Base-by-base conservation (phyloP, 2,113 vertebrate species). In the Alosa alosa region DNA sequence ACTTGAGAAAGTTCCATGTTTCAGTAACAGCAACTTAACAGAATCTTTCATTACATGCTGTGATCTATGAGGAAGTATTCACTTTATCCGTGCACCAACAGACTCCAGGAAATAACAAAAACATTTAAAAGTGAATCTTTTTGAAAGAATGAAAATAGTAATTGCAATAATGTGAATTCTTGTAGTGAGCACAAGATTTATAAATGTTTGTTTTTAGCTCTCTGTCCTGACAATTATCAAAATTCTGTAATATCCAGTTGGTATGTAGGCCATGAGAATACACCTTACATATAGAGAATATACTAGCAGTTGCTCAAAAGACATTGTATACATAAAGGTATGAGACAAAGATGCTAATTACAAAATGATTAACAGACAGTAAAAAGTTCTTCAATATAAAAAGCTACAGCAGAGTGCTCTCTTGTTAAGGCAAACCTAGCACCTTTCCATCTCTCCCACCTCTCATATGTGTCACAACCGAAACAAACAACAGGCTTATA, bases 281-380 rank as follows among this genome's bases (percentile, higher is more conserved):
- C 25, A 36, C 10, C 72, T 41, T 39, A 78, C 25, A 36, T 78
- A 39, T 36, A n/a, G 31, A 78, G 31, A 78, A 39, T 78, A 39
- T 15, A 75, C 25, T 75, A 78, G 25, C 64, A 68, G 72, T 39
- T 17, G 72, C 4, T 13, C 31, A 60, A 39, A 17, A 6, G 36
- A 39, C 31, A 78, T 78, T 15, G 36, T 39, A 39, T 4, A 39
- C 64, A 68, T 25, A 39, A 11, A 36, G 13, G 72, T 78, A 78
- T 15, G 15, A 15, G 11, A 78, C 64, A 78, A 78, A 78, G 0
- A 78, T 15, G 72, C 72, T 78, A 84, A 60, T 88, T 75, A 90
- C 22, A 91, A n/a, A 82, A 68, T 78, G 31, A 78, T 78, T 78
- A 78, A 36, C 72, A 36, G 13, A 36, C 31, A 78, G 72, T 13